Base-by-base conservation (phyloP, 2,113 vertebrate species). In the Indicator indicator region DNA sequence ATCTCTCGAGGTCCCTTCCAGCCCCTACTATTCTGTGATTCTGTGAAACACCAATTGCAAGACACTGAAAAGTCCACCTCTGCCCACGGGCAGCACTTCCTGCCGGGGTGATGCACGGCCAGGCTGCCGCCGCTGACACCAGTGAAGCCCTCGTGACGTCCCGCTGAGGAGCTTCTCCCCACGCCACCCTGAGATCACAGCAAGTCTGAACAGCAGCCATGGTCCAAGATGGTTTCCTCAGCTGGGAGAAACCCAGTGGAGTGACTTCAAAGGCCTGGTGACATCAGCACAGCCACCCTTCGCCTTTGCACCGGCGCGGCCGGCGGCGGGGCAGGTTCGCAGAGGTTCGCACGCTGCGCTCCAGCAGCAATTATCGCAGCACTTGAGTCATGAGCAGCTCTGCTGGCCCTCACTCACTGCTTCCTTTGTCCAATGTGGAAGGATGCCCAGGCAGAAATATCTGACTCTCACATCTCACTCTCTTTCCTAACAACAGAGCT, bases 361-460 rank as follows among this genome's bases (percentile, higher is more conserved):
- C 75, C 72, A 60, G 84, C 30, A 75, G 91, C 79, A 30, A 89
- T 95, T 56, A 71, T 91, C 95, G 48, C 68, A 83, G 96, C 75
- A 2, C 52, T 73, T 87, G 94, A 94, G 95, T 96, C 97, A 97
- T 90, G 85, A 92, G 90, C 93, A 95, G 95, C 92, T 90, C 59
- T 16, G 70, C 55, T 93, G 96, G 78, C 76, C 59, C 6, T 40
- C 75, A 36, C 94, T 46, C 86, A 97, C 95, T 74, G 40, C 93
- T 83, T 88, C 96, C 96, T 98, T 95, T 97, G 97, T 97, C 94
- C 88, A 5, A 11, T 0, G 28, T 90, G 97, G 95, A 95, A 94
- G 85, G 82, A 60, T 73, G 92, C 96, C 96, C 91, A 73, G 93
- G 91, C 55, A 33, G 56, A 81, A 67, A 80, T 50, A 67, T 88